These are phyloP conservation scores for Sebastes paucispinis DNA, from an alignment of 2,797 vertebrate genomes.

Conservation along the genomic window DNA sequence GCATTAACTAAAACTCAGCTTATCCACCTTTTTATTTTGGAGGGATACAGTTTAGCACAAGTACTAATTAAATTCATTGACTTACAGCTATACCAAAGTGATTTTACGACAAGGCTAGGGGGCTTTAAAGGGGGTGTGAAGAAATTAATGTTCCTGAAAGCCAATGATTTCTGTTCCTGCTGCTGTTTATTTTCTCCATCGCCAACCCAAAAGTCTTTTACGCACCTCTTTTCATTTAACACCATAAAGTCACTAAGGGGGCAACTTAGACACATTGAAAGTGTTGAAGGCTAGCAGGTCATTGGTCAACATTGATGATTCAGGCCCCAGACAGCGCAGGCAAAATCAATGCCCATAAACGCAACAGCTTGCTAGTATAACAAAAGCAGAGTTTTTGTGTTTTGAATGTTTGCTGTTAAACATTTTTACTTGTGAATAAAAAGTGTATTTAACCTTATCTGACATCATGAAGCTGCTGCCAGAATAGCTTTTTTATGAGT, in stretches of 20 bases:
- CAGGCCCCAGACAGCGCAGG: slow-evolving; percentile 40
- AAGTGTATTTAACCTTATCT: slow-evolving; percentile 64
- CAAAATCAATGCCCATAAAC: slow-evolving; percentile 34
- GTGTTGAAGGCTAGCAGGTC: slow-evolving; percentile 25
- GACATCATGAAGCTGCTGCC: slow-evolving; percentile 35
- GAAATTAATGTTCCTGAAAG: slow-evolving; percentile 9
- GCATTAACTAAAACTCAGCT: neutral
- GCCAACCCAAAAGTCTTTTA: neutral
- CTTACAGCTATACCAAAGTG: neutral
- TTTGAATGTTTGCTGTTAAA: slow-evolving; percentile 68
- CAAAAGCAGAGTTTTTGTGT: slow-evolving; percentile 57
- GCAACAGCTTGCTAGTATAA: slow-evolving; percentile 65
- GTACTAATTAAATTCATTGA: neutral
- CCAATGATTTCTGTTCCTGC: neutral
- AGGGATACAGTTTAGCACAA: neutral
- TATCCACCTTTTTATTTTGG: neutral
- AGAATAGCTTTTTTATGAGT: neutral
- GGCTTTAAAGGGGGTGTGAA: neutral
- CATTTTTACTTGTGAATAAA: slow-evolving; percentile 77
- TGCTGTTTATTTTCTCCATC: neutral
- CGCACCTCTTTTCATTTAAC: neutral
- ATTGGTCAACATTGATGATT: slow-evolving; percentile 6
- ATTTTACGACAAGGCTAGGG: neutral
- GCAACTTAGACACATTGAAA: neutral
- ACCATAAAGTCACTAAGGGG: neutral